These are phyloP conservation scores for Picus viridis DNA, from an alignment of 2,797 vertebrate genomes.

Conservation along the genomic window DNA sequence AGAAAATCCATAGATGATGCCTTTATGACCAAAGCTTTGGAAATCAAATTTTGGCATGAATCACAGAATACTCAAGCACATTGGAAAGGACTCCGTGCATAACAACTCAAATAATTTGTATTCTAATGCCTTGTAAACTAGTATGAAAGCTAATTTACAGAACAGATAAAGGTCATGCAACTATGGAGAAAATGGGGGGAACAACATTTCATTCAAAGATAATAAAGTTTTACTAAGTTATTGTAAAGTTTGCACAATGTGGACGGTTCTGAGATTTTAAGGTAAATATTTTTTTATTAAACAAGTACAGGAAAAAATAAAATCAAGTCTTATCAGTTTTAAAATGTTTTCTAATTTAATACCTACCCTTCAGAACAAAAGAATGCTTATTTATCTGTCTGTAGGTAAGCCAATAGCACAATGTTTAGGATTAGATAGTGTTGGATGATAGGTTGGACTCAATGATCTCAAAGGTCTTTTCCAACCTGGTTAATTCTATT, in stretches of 20 bases:
- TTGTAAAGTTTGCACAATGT: background rate
- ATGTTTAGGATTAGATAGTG: background rate
- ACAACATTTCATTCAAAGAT: background rate
- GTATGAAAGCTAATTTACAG: background rate
- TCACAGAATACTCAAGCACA: background rate
- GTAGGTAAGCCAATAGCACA: background rate
- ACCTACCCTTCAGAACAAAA: background rate
- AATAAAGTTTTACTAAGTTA: background rate
- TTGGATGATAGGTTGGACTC: too few species aligned
- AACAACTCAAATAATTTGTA: conserved; percentile 5
- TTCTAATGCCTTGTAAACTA: background rate
- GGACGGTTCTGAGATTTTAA: background rate
- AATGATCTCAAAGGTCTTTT: too few species aligned
- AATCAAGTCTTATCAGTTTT: background rate
- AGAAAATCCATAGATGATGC: background rate
- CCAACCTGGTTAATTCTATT: too few species aligned
- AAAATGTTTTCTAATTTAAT: background rate
- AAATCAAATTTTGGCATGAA: conserved; percentile 2
- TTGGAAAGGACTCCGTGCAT: background rate
- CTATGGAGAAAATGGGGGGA: background rate
- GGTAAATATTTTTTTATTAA: background rate
- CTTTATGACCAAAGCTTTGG: background rate
- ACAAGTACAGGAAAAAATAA: background rate
- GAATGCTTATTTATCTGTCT: background rate
- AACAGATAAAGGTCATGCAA: background rate